Conservation (phyloP, 2,113 vertebrate species). For the Machaerirhynchus nigripectus region DNA sequence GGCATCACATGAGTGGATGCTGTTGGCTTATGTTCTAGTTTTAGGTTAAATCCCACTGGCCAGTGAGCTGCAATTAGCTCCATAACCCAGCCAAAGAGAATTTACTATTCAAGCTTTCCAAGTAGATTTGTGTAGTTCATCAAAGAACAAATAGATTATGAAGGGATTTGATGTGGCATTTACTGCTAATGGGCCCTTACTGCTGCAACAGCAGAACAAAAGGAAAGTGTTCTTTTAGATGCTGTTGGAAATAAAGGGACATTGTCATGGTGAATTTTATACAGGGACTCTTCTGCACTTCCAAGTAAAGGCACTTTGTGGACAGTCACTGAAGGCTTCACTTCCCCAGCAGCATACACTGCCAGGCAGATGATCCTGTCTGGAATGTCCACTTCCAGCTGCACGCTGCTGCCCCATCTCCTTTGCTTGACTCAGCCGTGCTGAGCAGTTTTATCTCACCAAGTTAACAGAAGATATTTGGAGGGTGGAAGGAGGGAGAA, state of each 20-base stretch:
- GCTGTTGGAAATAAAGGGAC: not conserved
- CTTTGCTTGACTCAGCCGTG: not conserved
- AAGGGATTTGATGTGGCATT: conserved; percentile 4
- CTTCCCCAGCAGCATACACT: not conserved
- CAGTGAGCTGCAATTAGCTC: conserved; percentile 1
- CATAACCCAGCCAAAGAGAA: conserved; percentile 2
- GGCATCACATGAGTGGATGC: not conserved
- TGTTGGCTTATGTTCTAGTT: not conserved
- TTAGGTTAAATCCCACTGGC: not conserved
- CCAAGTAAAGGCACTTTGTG: not conserved
- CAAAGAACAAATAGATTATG: conserved; percentile 27
- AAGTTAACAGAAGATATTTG: not conserved
- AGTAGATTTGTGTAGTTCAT: conserved; percentile 23
- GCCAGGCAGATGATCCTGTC: not conserved
- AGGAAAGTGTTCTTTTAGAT: not conserved
- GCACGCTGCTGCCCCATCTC: not conserved
- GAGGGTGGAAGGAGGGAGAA: not conserved
- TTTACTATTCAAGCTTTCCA: not conserved
- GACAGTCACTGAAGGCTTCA: not conserved
- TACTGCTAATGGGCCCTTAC: not conserved
- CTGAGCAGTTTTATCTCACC: not conserved
- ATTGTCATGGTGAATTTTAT: not conserved
- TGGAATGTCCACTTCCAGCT: not conserved
- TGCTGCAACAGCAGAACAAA: not conserved
- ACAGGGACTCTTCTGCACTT: not conserved